phyloP scores from a whole-genome alignment of 2,888 invertebrate species.

The Trichacis sp. region DNA sequence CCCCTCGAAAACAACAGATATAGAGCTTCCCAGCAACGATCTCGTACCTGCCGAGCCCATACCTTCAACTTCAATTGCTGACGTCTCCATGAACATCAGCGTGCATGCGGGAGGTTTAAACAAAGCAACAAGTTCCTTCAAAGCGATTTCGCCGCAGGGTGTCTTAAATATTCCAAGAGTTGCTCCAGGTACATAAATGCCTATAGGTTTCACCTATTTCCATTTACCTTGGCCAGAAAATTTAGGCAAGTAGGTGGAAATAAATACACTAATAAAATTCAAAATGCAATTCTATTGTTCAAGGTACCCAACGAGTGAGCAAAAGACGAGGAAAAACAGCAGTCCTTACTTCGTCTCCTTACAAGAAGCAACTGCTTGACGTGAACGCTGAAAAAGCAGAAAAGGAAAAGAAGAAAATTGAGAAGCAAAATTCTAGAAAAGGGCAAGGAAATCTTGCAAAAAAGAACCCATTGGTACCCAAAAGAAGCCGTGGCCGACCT shows the following conservation, averaged over 20 bases:
- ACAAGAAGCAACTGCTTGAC: not conserved
- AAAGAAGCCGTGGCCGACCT: not conserved
- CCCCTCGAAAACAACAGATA: constrained; percentile 24
- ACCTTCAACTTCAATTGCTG: not conserved
- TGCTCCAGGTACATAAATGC: not conserved
- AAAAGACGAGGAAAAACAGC: not conserved
- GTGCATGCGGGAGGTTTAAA: not conserved
- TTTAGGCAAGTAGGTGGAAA: too few relatives aligned
- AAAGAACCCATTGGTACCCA: not conserved
- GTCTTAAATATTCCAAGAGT: not conserved
- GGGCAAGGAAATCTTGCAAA: not conserved
- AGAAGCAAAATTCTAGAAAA: not conserved
- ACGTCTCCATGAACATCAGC: not conserved
- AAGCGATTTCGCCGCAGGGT: not conserved
- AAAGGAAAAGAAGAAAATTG: not conserved
- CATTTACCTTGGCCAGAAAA: too few relatives aligned
- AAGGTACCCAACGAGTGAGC: not conserved
- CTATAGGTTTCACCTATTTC: too few relatives aligned
- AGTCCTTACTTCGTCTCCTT: not conserved
- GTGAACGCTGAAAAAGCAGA: not conserved
- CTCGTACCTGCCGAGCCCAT: not conserved
- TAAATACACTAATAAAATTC: not conserved
- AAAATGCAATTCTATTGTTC: not conserved
- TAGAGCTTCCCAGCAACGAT: not conserved
- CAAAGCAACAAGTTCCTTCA: not conserved